Conservation (phyloP, 2,888 invertebrate genomes). For the Hyposoter dolosus region DNA sequence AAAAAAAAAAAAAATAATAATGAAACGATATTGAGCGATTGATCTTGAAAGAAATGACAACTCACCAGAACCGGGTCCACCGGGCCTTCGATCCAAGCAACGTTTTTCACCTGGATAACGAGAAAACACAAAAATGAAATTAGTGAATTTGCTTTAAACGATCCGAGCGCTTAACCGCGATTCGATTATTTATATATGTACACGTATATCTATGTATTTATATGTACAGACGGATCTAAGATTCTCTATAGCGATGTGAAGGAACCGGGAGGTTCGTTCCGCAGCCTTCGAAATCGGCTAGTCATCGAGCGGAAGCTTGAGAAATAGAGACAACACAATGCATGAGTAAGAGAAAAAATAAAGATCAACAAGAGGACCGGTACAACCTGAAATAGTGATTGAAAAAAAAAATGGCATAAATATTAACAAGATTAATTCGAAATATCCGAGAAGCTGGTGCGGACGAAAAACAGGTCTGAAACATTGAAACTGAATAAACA, state of each 20-base stretch:
- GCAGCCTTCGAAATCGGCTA: neutral
- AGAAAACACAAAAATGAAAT: slow-evolving; percentile 58
- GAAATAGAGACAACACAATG: slow-evolving; percentile 3
- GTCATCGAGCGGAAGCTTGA: neutral
- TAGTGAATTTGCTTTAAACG: slow-evolving; percentile 10
- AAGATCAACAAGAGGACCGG: slow-evolving; percentile 7
- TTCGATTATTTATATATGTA: slow-evolving; percentile 61
- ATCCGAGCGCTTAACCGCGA: slow-evolving; percentile 40
- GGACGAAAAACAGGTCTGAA: slow-evolving; percentile 8
- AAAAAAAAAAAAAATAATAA: neutral
- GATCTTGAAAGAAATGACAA: neutral
- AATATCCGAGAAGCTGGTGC: neutral
- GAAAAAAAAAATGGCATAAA: neutral
- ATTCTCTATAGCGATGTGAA: slow-evolving; percentile 43
- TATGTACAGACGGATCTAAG: slow-evolving; percentile 49
- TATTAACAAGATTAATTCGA: neutral
- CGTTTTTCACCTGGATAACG: slow-evolving; percentile 82
- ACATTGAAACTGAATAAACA: slow-evolving; percentile 38
- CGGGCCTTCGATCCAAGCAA: slow-evolving; percentile 77
- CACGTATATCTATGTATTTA: slow-evolving; percentile 70
- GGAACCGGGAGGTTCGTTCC: neutral
- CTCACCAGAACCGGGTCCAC: slow-evolving; percentile 80
- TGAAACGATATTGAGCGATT: neutral
- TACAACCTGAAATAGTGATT: slow-evolving; percentile 40
- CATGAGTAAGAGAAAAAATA: slow-evolving; percentile 18